Evolutionary conservation across 2,113 vertebrate genomes (phyloP), one percentile per base, ranked within the genome.

Genomic region (Lycocorax pyrrhopterus): DNA sequence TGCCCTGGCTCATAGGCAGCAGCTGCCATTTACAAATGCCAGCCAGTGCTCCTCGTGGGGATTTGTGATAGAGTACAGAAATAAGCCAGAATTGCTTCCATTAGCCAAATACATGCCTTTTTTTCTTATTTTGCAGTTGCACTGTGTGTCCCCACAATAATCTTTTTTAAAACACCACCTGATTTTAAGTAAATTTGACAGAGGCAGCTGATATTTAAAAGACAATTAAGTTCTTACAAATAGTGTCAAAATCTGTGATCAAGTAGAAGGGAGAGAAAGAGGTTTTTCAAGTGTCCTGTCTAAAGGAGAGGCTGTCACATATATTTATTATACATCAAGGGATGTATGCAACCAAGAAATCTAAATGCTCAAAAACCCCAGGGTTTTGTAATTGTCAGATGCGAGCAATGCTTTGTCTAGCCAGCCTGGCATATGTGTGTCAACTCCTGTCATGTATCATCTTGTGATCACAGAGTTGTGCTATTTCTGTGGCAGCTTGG

Each of bases 1-100:
- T 94, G 87, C 58, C 1, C 53, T 87, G 55, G 69, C 20, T 41
- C n/a, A 6, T 15, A 90, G 76, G 83, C 80, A 73, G 80, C 96
- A 96, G 83, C 90, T 96, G 96, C 86, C 93, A 94, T 96, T 97
- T 97, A 76, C 76, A 94, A 90, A 93, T 72, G 90, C 86, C 92
- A 94, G 66, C 68, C 30, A 82, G 47, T 69, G n/a, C 49, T 87
- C 83, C 90, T 90, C 73, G 0, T 92, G 92, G 95, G 94, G 66
- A 49, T 96, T 84, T 66, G 76, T 96, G 94, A 94, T 8, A 79
- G 68, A 87, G 78, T 39, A 75, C 83, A 95, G 92, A 92, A 94
- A 75, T 60, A 81, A 75, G 32, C 26, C 88, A 87, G 83, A 92
- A 59, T 68, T 87, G 47, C 86, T 84, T 78, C 83, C 49, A 37